Evolutionary conservation across 2,888 invertebrate species (phyloP), one percentile per base, ranked within the genome.

Genomic region (Aporophyla nigra): DNA sequence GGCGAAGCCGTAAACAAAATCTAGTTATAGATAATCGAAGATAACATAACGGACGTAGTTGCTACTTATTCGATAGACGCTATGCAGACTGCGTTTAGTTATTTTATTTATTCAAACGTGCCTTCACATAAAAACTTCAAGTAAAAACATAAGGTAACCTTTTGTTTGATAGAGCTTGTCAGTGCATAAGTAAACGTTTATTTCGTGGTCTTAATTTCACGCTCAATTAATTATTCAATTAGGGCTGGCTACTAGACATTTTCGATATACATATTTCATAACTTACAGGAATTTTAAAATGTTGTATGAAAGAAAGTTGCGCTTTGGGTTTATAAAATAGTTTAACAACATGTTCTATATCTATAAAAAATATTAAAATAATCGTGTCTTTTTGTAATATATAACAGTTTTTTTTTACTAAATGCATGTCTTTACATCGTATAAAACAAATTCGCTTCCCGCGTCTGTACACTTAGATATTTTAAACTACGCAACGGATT

Each of bases 141-240:
- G 19, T 33, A 77, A 72, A 77, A 65, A 59, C 24, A 10, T n/a
- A 65, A 62, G 5, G 46, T 56, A 78, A 27, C 12, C 27, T 66
- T 62, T 56, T 58, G 58, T 74, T 78, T 58, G 78, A 58, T 63
- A 74, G 67, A 79, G 78, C 74, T 79, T 68, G 53, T 59, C 49
- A 65, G 46, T 65, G 21, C 1, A 61, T 49, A 56, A 78, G 14
- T 59, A 63, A 79, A n/a, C 68, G 53, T 79, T 79, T 27, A 51
- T 53, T 54, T 74, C 7, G 58, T 53, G 63, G 24, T 59, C n/a
- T 19, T 79, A 65, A 78, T 74, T 78, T 79, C 63, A 74, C 68
- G 79, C 53, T 75, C 24, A 80, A 79, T 80, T 62, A 70, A 71
- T 65, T 40, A 61, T 63, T 43, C 33, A 12, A 67, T 58, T 33